Conservation (phyloP, 2,888 invertebrate genomes). For the Andricus curvator region DNA sequence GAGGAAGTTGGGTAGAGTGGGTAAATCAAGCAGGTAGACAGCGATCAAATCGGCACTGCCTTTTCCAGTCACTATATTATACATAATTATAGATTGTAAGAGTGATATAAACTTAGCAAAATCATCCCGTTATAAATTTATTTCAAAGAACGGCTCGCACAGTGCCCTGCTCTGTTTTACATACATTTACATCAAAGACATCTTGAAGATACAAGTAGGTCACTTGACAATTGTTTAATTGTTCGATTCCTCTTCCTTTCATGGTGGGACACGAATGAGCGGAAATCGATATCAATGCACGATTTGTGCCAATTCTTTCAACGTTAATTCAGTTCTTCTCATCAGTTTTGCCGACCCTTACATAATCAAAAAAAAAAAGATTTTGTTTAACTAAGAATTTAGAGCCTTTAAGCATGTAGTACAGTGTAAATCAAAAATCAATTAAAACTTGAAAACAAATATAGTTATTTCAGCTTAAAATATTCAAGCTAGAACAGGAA, state of each 20-base stretch:
- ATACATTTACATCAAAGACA: slow-evolving; percentile 16
- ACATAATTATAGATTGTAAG: background rate
- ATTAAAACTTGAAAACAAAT: background rate
- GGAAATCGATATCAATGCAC: slow-evolving; percentile 8
- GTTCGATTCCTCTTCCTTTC: slow-evolving; percentile 47
- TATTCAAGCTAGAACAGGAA: too few species aligned
- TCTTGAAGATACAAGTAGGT: slow-evolving; percentile 56
- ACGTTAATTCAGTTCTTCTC: background rate
- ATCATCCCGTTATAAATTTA: slow-evolving; percentile 26
- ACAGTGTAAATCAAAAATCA: background rate
- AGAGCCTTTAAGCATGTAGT: background rate
- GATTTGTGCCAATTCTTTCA: slow-evolving; percentile 12
- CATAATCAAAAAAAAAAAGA: background rate
- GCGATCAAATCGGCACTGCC: too few species aligned
- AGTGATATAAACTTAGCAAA: slow-evolving; percentile 9
- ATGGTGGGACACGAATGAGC: background rate
- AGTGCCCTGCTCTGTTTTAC: slow-evolving; percentile 21
- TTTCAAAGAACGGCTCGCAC: slow-evolving; percentile 1
- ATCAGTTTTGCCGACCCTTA: background rate
- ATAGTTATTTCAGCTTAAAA: too few species aligned
- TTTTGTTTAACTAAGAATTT: background rate
- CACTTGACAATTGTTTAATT: slow-evolving; percentile 66
- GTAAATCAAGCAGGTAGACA: too few species aligned
- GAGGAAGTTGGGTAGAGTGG: too few species aligned
- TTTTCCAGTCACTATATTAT: background rate